A percentile compares a stretch with the other conserved stretches of the same genome.
These are phyloP conservation scores for Meleagris gallopavo DNA, from an alignment of 2,113 vertebrate genomes.

Conservation along the genomic window DNA sequence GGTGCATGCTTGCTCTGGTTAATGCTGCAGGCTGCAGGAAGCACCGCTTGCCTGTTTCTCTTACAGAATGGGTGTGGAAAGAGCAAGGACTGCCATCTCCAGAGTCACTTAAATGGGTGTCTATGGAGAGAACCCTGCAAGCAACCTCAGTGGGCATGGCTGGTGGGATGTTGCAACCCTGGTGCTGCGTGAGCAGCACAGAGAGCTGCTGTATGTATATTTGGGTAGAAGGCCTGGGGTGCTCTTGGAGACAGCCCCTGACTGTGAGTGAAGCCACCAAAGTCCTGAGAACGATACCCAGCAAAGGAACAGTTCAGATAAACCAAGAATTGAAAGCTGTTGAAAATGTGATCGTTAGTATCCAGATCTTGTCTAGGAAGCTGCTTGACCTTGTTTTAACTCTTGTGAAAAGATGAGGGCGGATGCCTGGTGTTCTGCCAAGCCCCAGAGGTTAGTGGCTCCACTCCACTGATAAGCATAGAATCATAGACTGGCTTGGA, in stretches of 20 bases:
- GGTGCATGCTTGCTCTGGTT: not conserved
- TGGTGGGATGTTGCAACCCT: not conserved
- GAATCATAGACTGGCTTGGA: not conserved
- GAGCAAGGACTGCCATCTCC: not conserved
- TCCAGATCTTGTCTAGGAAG: not conserved
- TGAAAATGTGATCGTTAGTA: not conserved
- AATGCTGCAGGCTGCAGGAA: not conserved
- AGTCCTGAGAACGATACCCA: not conserved
- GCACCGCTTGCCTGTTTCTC: not conserved
- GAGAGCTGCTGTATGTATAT: not conserved
- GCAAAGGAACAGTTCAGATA: not conserved
- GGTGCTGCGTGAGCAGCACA: not conserved
- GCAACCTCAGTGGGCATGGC: accelerated
- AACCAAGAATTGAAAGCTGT: not conserved
- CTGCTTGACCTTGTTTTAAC: not conserved
- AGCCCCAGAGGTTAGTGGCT: not conserved
- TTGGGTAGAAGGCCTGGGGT: not conserved
- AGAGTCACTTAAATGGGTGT: not conserved
- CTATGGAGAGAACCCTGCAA: not conserved
- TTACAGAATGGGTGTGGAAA: not conserved
- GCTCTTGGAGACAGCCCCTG: not conserved
- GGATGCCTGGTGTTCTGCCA: not conserved
- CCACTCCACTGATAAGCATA: not conserved
- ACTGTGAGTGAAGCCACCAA: not conserved
- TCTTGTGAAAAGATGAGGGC: too few species aligned